phyloP scores from a whole-genome alignment of 2,797 vertebrate genomes.

The Halcyon badia region DNA sequence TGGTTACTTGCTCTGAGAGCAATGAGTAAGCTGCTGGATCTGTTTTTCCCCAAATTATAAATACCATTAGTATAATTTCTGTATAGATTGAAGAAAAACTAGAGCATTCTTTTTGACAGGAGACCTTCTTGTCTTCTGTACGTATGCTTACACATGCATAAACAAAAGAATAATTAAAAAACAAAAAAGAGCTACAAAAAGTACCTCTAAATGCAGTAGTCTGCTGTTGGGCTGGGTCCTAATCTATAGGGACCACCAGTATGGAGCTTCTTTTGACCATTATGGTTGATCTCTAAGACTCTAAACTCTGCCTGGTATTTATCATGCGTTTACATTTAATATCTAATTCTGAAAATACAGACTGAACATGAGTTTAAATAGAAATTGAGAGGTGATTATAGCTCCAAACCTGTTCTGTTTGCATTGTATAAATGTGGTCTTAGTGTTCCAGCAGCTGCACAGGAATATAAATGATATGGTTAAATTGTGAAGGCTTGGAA shows the following conservation, averaged over 20 bases:
- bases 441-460: background rate
- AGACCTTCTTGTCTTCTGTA: background rate
- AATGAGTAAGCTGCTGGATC: background rate
- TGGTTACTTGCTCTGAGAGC: background rate
- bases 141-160: background rate
- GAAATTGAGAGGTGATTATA: background rate
- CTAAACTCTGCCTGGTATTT: background rate
- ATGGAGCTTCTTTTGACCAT: background rate
- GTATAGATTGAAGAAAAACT: background rate
- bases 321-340: background rate
- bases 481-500: background rate
- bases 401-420: background rate
- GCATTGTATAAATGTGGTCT: background rate
- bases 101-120: background rate
- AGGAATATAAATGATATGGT: background rate
- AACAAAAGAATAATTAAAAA: background rate
- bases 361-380: background rate
- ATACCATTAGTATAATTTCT: background rate
- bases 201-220: background rate
- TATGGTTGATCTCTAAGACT: background rate
- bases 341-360: background rate
- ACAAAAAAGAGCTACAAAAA: background rate
- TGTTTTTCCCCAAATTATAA: background rate
- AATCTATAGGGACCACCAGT: background rate
- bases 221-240: background rate